Percentiles rank a stretch among this genome's conserved stretches.
These are phyloP conservation scores for Andrena bucephala DNA, from an alignment of 2,888 invertebrate genomes.

Conservation along the genomic window DNA sequence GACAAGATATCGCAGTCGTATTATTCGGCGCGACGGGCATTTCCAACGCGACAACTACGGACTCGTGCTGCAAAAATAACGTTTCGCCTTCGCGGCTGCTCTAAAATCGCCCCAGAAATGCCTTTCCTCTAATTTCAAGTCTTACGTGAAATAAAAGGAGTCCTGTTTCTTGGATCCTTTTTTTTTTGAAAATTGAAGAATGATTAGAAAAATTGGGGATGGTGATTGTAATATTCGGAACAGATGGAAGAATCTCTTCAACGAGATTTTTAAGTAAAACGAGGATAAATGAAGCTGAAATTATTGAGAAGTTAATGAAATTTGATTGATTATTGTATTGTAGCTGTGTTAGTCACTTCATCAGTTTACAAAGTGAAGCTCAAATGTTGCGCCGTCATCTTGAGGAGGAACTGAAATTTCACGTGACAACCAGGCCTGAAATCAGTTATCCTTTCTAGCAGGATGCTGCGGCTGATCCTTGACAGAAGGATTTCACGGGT, in stretches of 20 bases:
- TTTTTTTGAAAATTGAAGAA: neutral
- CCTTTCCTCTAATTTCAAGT: neutral
- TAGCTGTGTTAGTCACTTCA: neutral
- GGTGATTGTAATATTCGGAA: too few species aligned
- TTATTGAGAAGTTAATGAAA: too few species aligned
- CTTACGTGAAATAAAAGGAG: neutral
- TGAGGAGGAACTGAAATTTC: slow-evolving; percentile 37
- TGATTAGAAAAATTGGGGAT: neutral
- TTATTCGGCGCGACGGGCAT: slow-evolving; percentile 51
- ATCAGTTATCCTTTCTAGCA: slow-evolving; percentile 67
- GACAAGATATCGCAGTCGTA: slow-evolving; percentile 56
- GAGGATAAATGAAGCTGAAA: too few species aligned
- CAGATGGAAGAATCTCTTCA: too few species aligned
- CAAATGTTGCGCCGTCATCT: slow-evolving; percentile 53
- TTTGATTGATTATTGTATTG: too few species aligned
- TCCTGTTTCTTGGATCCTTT: neutral
- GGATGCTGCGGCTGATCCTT: slow-evolving; percentile 52
- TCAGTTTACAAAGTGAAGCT: neutral
- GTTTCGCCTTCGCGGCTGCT: neutral
- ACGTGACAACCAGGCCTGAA: slow-evolving; percentile 71
- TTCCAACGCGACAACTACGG: slow-evolving; percentile 3
- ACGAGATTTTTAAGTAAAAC: too few species aligned
- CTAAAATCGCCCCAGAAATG: neutral
- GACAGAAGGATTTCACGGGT: slow-evolving; percentile 72
- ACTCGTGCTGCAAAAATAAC: slow-evolving; percentile 26